phyloP scores from a whole-genome alignment of 2,888 invertebrate genomes.

The Cyrtodaria siliqua region DNA sequence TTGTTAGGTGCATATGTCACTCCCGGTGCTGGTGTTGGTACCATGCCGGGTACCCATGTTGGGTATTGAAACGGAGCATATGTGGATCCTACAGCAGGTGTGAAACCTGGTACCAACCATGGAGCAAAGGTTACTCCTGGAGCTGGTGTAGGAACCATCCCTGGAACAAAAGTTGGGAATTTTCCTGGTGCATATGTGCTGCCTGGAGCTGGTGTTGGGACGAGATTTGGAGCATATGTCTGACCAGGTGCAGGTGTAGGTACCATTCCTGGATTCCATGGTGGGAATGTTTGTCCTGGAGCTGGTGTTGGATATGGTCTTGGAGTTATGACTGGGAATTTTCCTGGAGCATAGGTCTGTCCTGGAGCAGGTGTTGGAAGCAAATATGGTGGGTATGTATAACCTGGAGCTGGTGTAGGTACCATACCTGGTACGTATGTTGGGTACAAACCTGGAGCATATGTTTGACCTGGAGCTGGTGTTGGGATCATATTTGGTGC shows the following conservation, averaged over 20 bases:
- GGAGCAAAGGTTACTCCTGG: conserved; percentile 50
- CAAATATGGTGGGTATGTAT: conserved; percentile 55
- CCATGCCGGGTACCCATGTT: conserved; percentile 53
- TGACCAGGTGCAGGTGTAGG: conserved; percentile 64
- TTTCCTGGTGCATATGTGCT: conserved; percentile 57
- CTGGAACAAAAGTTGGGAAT: conserved; percentile 62
- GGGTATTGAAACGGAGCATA: conserved; percentile 42
- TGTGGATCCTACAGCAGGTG: conserved; percentile 53
- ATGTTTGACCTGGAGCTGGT: conserved; percentile 47
- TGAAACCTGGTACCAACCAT: conserved; percentile 43
- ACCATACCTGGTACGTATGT: conserved; percentile 42
- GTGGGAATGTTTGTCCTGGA: conserved; percentile 61
- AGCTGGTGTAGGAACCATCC: conserved; percentile 54
- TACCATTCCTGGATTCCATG: conserved; percentile 48
- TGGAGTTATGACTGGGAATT: conserved; percentile 66
- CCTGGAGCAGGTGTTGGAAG: conserved; percentile 66
- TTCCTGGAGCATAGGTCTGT: conserved; percentile 67
- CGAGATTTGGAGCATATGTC: conserved; percentile 67
- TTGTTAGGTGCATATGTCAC: conserved; percentile 49
- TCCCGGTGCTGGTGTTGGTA: conserved; percentile 57
- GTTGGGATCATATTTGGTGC: conserved; percentile 53
- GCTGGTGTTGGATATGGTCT: conserved; percentile 49
- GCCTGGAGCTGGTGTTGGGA: conserved; percentile 59
- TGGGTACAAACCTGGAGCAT: conserved; percentile 56
- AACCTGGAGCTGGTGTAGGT: conserved; percentile 55